These are phyloP conservation scores for Meriones unguiculatus DNA, from an alignment of 2,113 vertebrate species.

Conservation along the genomic window DNA sequence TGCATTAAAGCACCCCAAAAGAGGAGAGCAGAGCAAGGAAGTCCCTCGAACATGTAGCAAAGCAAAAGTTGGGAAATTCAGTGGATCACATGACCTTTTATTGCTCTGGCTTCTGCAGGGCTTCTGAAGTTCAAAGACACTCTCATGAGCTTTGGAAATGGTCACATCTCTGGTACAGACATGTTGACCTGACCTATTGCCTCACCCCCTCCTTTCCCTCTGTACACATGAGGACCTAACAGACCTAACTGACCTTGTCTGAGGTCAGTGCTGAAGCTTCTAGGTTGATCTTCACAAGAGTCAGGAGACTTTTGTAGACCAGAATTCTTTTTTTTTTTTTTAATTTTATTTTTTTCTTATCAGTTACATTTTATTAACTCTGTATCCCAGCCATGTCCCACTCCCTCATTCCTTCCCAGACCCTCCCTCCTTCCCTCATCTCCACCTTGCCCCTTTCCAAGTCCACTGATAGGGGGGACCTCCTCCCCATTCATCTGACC, in stretches of 20 bases:
- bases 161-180: background rate
- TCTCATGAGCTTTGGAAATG: background rate
- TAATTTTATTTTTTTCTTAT: too few relatives aligned
- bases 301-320: background rate
- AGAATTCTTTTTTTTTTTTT: too few relatives aligned
- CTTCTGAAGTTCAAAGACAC: background rate
- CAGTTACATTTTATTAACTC: too few relatives aligned
- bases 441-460: too few relatives aligned
- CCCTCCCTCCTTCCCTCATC: too few relatives aligned
- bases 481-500: too few relatives aligned
- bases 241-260: background rate
- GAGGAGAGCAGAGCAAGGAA: background rate
- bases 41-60: background rate
- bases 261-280: background rate
- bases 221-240: background rate
- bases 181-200: background rate
- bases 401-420: too few relatives aligned
- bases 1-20: background rate
- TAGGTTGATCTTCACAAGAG: background rate
- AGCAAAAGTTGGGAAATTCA: background rate
- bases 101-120: background rate
- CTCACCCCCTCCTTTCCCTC: background rate
- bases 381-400: too few relatives aligned
- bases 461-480: too few relatives aligned
- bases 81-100: background rate